Evolutionary conservation across 2,797 vertebrate genomes (phyloP), one percentile per base, ranked within the genome.

Genomic region (Notolepis coatsorum): DNA sequence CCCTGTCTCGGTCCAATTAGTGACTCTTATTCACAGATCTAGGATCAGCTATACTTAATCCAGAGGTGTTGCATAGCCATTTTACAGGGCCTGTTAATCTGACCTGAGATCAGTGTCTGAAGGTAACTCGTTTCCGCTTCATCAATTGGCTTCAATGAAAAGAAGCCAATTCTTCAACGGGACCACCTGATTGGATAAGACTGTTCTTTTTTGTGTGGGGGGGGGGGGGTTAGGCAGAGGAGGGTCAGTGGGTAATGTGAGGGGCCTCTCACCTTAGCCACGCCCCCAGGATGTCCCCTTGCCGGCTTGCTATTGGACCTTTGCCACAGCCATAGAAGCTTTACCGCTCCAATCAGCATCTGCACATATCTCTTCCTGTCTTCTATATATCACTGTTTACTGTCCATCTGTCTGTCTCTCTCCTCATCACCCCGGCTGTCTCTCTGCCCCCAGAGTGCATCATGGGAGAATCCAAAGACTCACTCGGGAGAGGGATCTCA

Each of bases 1-100:
- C 50, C 3, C 45, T 71, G 0, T 33, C 65, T 30, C 84, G 88
- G 2, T 83, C 92, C 51, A 86, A 53, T 82, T 94, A 93, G 23
- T n/a, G 41, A 13, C 25, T 43, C 25, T 33, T 24, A 10, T 56
- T 10, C 18, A 47, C 7, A 17, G 27, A 46, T 39, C 38, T 39
- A 15, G n/a, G 60, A 23, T 50, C 61, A 47, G 10, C 56, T 18
- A 58, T 61, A 55, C 54, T 55, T 15, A 49, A 73, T 17, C 15
- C 65, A 31, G 35, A 63, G 30, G 45, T 61, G 43, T 39, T 64
- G 61, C 41, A 8, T 61, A 64, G 45, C 15, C 61, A 57, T 75
- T 8, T 4, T 75, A 43, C 38, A 69, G 46, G 21, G 68, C 55
- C 62, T 41, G 53, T 66, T 48, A 50, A 58, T 30, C 33, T 43